These are phyloP conservation scores for Poecilia wingei DNA, from an alignment of 2,797 vertebrate species.

Conservation along the genomic window DNA sequence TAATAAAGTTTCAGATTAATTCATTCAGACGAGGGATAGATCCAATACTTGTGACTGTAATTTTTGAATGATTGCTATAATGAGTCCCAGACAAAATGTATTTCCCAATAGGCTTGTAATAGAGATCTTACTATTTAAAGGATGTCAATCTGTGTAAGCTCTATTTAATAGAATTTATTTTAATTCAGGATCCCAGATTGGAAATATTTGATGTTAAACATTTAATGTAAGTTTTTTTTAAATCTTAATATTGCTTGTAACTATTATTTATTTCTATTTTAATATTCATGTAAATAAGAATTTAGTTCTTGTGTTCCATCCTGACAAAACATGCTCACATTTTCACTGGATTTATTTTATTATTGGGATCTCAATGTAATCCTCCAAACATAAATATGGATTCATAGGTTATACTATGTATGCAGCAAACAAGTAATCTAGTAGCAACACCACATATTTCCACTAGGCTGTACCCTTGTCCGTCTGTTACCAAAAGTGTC, in stretches of 20 bases:
- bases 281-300: background rate
- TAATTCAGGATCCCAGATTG: background rate
- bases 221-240: background rate
- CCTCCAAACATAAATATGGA: background rate
- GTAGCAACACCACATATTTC: slow-evolving; percentile 6
- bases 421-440: background rate
- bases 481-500: background rate
- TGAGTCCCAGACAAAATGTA: background rate
- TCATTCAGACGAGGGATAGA: background rate
- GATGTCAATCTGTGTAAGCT: background rate
- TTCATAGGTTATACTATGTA: background rate
- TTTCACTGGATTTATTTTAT: background rate
- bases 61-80: background rate
- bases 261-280: background rate
- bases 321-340: background rate
- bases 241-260: background rate
- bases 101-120: background rate
- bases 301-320: background rate
- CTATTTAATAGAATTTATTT: background rate
- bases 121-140: background rate
- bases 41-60: background rate
- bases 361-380: background rate
- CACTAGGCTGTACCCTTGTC: slow-evolving; percentile 59
- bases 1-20: too few relatives aligned
- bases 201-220: background rate